A percentile compares a stretch with the other conserved stretches of the same genome.
Conservation (phyloP, 2,113 vertebrate species). For the Leucopternis melanops region DNA sequence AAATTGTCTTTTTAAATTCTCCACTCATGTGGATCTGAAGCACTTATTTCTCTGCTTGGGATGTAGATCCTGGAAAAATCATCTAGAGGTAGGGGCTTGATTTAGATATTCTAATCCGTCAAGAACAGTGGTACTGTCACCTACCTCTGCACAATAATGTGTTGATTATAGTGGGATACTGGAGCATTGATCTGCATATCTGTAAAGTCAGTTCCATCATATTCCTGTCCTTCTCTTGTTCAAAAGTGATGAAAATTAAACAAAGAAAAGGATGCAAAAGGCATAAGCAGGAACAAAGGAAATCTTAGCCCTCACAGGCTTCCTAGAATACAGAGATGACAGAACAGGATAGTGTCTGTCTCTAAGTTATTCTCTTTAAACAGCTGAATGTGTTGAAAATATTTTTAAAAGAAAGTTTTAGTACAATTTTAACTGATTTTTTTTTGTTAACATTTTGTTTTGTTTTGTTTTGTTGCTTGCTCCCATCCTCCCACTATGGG, state of each 20-base stretch:
- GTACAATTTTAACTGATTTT: background rate
- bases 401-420: background rate
- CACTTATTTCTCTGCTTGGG: background rate
- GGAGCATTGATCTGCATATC: background rate
- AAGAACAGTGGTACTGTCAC: background rate
- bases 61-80: background rate
- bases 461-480: background rate
- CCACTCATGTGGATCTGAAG: background rate
- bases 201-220: background rate
- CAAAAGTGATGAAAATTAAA: background rate
- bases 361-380: background rate
- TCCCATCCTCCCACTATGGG: too few relatives aligned
- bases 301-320: background rate
- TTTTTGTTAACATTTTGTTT: too few relatives aligned
- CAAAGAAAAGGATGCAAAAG: background rate
- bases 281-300: background rate
- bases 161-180: background rate
- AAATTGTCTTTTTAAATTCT: background rate
- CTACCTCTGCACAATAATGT: background rate
- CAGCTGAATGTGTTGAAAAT: background rate
- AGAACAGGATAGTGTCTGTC: background rate
- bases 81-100: background rate
- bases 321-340: background rate
- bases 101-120: background rate
- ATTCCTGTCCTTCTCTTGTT: background rate